phyloP scores from a whole-genome alignment of 2,888 invertebrate species.

The Penaeus monodon region DNA sequence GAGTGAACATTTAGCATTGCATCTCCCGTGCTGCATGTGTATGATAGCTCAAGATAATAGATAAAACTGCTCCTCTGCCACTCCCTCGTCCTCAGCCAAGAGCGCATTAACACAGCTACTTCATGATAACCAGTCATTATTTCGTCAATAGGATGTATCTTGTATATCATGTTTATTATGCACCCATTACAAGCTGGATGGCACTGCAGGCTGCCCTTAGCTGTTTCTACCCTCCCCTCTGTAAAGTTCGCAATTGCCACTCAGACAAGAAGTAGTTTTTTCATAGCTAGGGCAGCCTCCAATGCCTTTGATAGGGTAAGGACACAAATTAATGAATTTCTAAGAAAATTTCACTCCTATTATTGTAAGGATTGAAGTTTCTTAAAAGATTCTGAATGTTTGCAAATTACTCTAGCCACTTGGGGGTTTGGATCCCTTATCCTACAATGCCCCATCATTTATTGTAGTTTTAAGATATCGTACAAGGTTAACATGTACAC shows the following conservation, averaged over 20 bases:
- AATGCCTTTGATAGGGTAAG: constrained; percentile 38
- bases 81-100: constrained; percentile 57
- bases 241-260: constrained; percentile 32
- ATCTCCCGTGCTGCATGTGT: constrained; percentile 59
- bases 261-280: constrained; percentile 23
- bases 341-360: constrained; percentile 40
- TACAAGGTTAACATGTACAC: constrained; percentile 63
- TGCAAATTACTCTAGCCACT: constrained; percentile 44
- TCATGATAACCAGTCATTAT: constrained; percentile 62
- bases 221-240: constrained; percentile 22
- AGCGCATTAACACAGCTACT: constrained; percentile 62
- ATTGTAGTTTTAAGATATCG: constrained; percentile 57
- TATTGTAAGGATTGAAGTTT: constrained; percentile 41
- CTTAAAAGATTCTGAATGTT: constrained; percentile 37
- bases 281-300: constrained; percentile 51
- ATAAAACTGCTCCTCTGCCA: constrained; percentile 49
- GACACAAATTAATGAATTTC: constrained; percentile 39
- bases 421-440: constrained; percentile 47
- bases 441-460: constrained; percentile 55
- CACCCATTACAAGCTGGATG: constrained; percentile 40
- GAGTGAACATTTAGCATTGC: constrained; percentile 54
- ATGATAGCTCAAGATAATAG: constrained; percentile 55
- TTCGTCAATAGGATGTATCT: constrained; percentile 54
- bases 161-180: constrained; percentile 53
- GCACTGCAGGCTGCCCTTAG: constrained; percentile 36